Evolutionary conservation across 2,797 vertebrate genomes (phyloP).

Genomic region (Poecile montanus): DNA sequence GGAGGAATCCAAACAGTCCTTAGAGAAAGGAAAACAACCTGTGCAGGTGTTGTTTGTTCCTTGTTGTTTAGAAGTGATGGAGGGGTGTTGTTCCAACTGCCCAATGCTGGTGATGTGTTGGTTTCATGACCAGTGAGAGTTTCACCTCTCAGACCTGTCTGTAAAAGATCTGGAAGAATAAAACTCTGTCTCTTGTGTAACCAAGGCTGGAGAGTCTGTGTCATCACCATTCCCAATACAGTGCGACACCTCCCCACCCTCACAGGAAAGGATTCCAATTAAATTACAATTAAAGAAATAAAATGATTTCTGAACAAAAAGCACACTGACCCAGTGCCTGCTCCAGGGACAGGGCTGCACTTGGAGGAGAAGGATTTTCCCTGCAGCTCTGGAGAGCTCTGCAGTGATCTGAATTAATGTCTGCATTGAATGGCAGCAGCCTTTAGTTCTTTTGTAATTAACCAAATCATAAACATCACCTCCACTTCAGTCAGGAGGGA

Average conservation of each 20-base stretch:
- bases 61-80: too few species aligned
- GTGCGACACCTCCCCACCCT: neutral
- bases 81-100: too few species aligned
- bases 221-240: too few species aligned
- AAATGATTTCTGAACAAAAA: neutral
- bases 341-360: neutral
- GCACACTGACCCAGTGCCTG: neutral
- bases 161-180: too few species aligned
- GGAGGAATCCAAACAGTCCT: too few species aligned
- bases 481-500: neutral
- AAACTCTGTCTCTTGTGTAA: too few species aligned
- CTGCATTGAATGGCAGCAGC: neutral
- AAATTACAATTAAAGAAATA: neutral
- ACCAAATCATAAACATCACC: neutral
- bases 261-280: neutral
- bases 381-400: neutral
- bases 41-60: too few species aligned
- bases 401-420: neutral
- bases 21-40: too few species aligned
- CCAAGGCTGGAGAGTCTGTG: too few species aligned
- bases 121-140: too few species aligned
- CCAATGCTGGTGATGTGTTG: too few species aligned
- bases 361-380: neutral
- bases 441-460: neutral
- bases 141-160: too few species aligned